Evolutionary conservation across 2,113 vertebrate species (phyloP).

Genomic region (Kryptolebias marmoratus): DNA sequence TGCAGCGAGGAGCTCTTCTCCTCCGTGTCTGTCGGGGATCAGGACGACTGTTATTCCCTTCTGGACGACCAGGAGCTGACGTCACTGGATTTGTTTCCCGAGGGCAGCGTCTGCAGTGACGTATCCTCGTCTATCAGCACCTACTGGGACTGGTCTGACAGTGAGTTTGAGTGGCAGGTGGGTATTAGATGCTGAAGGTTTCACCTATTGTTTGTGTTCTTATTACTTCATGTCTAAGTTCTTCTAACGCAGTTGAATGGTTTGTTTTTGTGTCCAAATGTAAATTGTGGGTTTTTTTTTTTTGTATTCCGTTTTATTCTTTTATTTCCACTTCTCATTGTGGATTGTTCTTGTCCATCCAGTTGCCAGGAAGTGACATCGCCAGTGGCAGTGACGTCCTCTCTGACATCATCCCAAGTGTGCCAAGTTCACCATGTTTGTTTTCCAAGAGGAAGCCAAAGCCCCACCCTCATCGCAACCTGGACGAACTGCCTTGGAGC

Average conservation of each 20-base stretch:
- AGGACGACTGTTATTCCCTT: slow-evolving; percentile 96
- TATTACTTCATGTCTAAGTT: too few relatives aligned
- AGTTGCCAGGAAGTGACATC: slow-evolving; percentile 97
- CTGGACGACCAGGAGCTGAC: slow-evolving; percentile 97
- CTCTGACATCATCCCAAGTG: slow-evolving; percentile 97
- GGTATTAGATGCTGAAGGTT: slow-evolving; percentile 14
- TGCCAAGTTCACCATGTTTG: slow-evolving; percentile 94
- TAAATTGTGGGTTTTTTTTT: neutral
- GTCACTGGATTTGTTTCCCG: slow-evolving; percentile 95
- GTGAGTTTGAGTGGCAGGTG: slow-evolving; percentile 99
- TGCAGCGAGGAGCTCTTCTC: slow-evolving; percentile 98
- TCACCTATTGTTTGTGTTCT: neutral
- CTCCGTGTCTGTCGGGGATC: slow-evolving; percentile 95
- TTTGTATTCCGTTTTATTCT: neutral
- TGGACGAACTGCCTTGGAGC: slow-evolving; percentile 98
- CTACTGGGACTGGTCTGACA: slow-evolving; percentile 99
- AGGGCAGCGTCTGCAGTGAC: slow-evolving; percentile 98
- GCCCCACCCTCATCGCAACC: slow-evolving; percentile 85
- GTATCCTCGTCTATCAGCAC: slow-evolving; percentile 99
- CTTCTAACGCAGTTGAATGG: too few relatives aligned
- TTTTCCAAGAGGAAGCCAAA: slow-evolving; percentile 94
- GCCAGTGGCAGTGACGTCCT: slow-evolving; percentile 96
- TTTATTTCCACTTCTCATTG: neutral
- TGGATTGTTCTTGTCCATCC: slow-evolving; percentile 23
- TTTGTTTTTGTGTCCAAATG: too few relatives aligned